A percentile compares a stretch with the other conserved stretches of the same genome.
phyloP scores from a whole-genome alignment of 1,140 invertebrate species.

The Caerostris darwini region DNA sequence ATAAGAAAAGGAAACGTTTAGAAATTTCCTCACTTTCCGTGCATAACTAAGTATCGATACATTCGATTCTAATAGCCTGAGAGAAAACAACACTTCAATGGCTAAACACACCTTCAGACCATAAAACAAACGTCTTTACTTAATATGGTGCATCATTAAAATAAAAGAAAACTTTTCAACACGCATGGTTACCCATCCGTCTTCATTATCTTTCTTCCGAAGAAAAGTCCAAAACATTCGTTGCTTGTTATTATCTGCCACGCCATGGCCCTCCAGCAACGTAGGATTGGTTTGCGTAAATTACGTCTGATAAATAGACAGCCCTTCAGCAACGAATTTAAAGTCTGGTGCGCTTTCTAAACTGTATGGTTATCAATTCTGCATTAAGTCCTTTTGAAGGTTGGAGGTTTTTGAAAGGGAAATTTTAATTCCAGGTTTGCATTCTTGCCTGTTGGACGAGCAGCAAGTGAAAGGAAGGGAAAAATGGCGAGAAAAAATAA shows the following conservation, averaged over 20 bases:
- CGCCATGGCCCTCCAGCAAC: neutral
- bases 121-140: constrained; percentile 33
- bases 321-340: neutral
- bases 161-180: neutral
- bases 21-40: neutral
- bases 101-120: neutral
- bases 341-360: constrained; percentile 1
- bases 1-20: neutral
- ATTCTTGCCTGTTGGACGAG: constrained; percentile 14
- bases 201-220: neutral
- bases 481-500: neutral
- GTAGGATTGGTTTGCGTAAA: neutral
- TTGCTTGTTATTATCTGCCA: constrained; percentile 15
- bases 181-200: neutral
- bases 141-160: neutral
- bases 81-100: constrained; percentile 18
- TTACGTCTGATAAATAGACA: constrained; percentile 33
- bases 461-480: neutral
- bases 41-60: neutral
- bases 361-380: constrained; percentile 30
- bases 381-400: constrained; percentile 17
- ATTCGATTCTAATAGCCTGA: neutral
- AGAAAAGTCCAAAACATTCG: constrained; percentile 10
- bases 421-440: constrained; percentile 28
- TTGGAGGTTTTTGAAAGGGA: neutral